Conservation (phyloP, 2,113 vertebrate species). For the Melanotaenia duboulayi region DNA sequence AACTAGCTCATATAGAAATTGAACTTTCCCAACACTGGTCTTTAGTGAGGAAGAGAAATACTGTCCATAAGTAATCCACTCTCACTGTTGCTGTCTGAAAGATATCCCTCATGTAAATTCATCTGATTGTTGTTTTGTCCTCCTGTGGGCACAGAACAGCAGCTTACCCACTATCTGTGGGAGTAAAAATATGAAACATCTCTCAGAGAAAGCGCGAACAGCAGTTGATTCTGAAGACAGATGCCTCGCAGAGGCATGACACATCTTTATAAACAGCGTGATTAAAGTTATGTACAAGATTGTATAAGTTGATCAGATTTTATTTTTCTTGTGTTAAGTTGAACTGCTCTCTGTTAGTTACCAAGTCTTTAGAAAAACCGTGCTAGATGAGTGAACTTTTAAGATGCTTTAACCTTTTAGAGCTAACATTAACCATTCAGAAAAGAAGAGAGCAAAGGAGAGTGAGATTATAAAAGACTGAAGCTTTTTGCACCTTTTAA, state of each 20-base stretch:
- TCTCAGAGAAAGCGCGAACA: neutral
- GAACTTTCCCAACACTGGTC: too few species aligned
- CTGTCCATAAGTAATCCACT: neutral
- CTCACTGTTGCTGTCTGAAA: neutral
- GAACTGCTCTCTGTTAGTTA: neutral
- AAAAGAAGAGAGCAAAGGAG: constrained; percentile 1
- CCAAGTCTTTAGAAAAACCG: constrained; percentile 7
- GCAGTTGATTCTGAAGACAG: constrained; percentile 3
- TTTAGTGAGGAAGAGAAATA: constrained; percentile 12
- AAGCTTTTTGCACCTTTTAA: constrained; percentile 50
- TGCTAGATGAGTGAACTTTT: constrained; percentile 20
- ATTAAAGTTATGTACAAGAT: neutral
- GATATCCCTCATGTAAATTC: neutral
- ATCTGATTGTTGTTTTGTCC: neutral
- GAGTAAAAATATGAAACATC: neutral
- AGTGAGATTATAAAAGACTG: constrained; percentile 3
- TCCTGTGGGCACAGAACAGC: neutral
- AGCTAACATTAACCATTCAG: too few species aligned
- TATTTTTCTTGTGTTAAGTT: neutral
- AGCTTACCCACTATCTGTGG: neutral
- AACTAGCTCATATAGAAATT: too few species aligned
- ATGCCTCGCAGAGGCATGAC: neutral
- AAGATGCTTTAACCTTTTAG: constrained; percentile 4
- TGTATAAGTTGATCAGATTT: neutral
- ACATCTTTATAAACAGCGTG: rapidly evolving